Evolutionary conservation across 1,140 invertebrate genomes (phyloP).

Genomic region (Caenorhabditis inopinata): DNA sequence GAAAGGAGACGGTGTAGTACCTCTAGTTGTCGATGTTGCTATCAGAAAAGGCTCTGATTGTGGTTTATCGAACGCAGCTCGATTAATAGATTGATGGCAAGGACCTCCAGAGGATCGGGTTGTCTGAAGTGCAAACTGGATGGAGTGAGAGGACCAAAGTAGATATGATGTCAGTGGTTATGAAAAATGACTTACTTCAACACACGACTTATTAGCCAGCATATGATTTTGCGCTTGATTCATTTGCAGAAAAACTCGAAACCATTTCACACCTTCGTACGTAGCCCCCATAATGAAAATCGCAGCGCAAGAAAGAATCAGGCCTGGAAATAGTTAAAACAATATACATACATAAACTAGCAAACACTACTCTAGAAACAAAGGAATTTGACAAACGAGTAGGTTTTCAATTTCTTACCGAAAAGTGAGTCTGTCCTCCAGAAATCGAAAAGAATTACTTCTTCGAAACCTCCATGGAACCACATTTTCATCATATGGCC

Average conservation of each 20-base stretch:
- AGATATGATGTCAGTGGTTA: no score
- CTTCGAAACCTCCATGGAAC: conserved; percentile 58
- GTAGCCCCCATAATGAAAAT: conserved; percentile 57
- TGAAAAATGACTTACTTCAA: neutral
- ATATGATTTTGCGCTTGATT: neutral
- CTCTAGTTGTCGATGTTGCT: neutral
- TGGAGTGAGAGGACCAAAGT: no score
- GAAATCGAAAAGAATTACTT: conserved; percentile 60
- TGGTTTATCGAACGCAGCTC: neutral
- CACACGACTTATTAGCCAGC: neutral
- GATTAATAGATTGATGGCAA: neutral
- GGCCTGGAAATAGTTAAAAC: conserved; percentile 41
- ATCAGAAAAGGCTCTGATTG: neutral
- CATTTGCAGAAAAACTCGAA: conserved; percentile 57
- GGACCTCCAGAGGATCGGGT: conserved; percentile 7
- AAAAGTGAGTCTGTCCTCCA: conserved; percentile 51
- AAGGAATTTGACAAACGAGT: no score
- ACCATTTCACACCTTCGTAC: conserved; percentile 60
- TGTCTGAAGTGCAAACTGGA: conserved; percentile 29
- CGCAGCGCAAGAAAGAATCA: conserved; percentile 52
- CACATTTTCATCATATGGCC: conserved; percentile 60
- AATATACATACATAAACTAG: no score
- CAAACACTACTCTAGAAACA: no score
- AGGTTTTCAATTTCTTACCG: neutral
- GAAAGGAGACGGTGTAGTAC: conserved; percentile 5